Evolutionary conservation across 2,797 vertebrate species (phyloP), one percentile per base, ranked within the genome.

Genomic region (Microctenopoma lineatum): DNA sequence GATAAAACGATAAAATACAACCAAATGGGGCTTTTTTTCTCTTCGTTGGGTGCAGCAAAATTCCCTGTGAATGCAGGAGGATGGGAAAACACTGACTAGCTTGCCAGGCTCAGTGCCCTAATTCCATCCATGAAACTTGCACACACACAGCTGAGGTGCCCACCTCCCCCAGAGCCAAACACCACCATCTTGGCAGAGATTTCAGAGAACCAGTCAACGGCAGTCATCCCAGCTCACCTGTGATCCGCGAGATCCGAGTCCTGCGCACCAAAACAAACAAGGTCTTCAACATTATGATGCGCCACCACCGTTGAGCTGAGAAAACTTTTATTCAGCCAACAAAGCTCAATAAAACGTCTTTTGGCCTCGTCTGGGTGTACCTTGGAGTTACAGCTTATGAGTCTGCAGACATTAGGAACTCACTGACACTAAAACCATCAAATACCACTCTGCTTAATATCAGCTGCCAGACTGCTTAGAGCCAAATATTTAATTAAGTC

Each of bases 81-180:
- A 26, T 50, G 47, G 56, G 45, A 61, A 41, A 65, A 58, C 57
- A 55, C 46, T 25, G 59, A 58, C 36, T 25, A 11, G 21, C 38
- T 29, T 74, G 54, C 63, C 59, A 76, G 61, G 36, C 63, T 73
- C 65, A 58, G 46, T 60, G 51, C 47, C 66, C 60, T 42, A 71
- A 42, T 60, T 67, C 58, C 44, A 62, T 38, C 57, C 47, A 63
- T 59, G 62, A 81, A 73, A 62, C 36, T 5, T 4, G 13, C n/a
- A 53, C 71, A 34, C 32, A 75, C 55, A 58, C 44, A 74, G 69
- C 32, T 27, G 65, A 69, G 51, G 69, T 42, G 61, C 66, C 58
- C 41, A 14, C 32, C 63, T 65, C 66, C 16, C 7, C 18, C 36
- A 41, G 66, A 68, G 59, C 59, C 70, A 77, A 61, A 42, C 26